phyloP scores from a whole-genome alignment of 2,888 invertebrate genomes.

The Aphrophora alni region DNA sequence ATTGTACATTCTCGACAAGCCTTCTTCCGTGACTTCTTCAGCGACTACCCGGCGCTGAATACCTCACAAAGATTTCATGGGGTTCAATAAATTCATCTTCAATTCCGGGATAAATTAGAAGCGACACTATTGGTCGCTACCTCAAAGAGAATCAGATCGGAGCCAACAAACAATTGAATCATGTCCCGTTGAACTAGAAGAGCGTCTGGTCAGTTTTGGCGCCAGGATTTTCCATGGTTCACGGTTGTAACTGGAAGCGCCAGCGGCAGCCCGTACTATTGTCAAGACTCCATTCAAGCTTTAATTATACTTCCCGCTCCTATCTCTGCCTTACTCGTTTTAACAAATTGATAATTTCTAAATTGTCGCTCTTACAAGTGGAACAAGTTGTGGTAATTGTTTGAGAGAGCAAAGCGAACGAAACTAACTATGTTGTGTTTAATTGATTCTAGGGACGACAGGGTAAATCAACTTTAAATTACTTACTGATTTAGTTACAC shows the following conservation, averaged over 20 bases:
- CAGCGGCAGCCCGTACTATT: neutral
- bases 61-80: too few relatives aligned
- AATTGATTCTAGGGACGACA: too few relatives aligned
- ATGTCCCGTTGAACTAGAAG: neutral
- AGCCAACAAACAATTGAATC: conserved; percentile 2
- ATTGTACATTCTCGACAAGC: too few relatives aligned
- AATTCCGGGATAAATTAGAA: too few relatives aligned
- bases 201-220: conserved; percentile 6
- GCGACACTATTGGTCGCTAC: neutral
- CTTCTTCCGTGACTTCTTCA: too few relatives aligned
- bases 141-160: neutral
- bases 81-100: too few relatives aligned
- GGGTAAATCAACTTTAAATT: too few relatives aligned
- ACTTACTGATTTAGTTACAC: too few relatives aligned
- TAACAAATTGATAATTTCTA: conserved; percentile 2
- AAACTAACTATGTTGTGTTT: neutral
- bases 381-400: neutral
- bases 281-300: neutral
- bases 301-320: conserved; percentile 1
- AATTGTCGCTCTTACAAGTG: neutral
- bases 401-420: neutral
- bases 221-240: conserved; percentile 6
- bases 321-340: neutral
- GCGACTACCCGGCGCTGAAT: too few relatives aligned
- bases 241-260: neutral